Evolutionary conservation across 2,797 vertebrate genomes (phyloP), one percentile per base, ranked within the genome.

Genomic region (Diplodus sargus): DNA sequence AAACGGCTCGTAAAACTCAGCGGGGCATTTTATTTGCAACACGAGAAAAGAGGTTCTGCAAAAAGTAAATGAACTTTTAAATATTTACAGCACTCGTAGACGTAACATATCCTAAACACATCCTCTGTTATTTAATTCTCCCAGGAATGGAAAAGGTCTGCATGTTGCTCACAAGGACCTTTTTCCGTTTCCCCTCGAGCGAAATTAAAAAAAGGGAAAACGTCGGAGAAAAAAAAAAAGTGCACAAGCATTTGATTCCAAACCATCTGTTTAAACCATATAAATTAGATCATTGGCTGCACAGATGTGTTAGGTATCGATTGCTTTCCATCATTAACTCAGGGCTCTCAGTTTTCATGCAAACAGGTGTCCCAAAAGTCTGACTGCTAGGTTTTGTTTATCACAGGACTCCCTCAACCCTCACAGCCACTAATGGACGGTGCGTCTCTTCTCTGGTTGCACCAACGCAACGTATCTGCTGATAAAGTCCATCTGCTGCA

Each of bases 301-400:
- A 82, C 76, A 76, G 74, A 78, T 70, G 76, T 78, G 82, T 72
- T 57, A 73, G 84, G 85, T 57, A 73, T 73, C 25, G 62, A 84
- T 88, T 88, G 63, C 58, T 76, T 78, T 93, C 88, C 66, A 84
- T 92, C 93, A 89, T 85, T 90, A 75, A 58, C 78, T 74, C 4
- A 2, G 48, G 56, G 73, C 42, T 91, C 89, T 95, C 89, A 69
- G 85, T 90, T 95, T 94, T 91, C 92, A 91, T 71, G 22, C 74
- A 81, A 94, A 93, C 94, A 95, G 91, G 91, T 95, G 93, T 90
- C 83, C 68, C 30, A 84, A 87, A 86, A 91, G 72, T 92, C 83
- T 81, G 67, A 63, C 81, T 64, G 75, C 79, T 51, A 48, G 54
- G 72, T 70, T 80, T 69, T 80, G 84, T 83, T 86, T 47, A 73